Evolutionary conservation across 2,797 vertebrate genomes (phyloP).

Genomic region (Kryptopterus vitreolus): DNA sequence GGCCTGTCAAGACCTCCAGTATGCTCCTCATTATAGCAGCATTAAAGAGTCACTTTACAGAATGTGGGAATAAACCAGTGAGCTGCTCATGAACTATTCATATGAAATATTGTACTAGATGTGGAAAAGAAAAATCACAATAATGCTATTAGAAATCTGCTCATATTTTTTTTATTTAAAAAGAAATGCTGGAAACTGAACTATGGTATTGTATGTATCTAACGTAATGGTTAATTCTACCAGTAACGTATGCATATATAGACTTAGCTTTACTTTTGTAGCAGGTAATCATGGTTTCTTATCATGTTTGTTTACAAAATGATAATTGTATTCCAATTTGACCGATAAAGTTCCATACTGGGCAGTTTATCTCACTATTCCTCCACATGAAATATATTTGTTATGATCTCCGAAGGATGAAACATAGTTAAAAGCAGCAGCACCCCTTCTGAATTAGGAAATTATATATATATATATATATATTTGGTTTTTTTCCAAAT

Average conservation of each 20-base stretch:
- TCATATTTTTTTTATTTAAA: not conserved
- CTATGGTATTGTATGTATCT: not conserved
- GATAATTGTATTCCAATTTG: too few relatives aligned
- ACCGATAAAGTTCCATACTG: slow-evolving; percentile 4
- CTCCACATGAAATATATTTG: slow-evolving; percentile 27
- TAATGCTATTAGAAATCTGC: not conserved
- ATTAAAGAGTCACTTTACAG: slow-evolving; percentile 23
- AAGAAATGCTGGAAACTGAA: not conserved
- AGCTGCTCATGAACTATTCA: not conserved
- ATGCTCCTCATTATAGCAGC: not conserved
- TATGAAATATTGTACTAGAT: not conserved
- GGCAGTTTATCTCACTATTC: slow-evolving; percentile 26
- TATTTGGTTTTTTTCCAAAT: too few relatives aligned
- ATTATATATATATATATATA: too few relatives aligned
- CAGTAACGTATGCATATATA: not conserved
- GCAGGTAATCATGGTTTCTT: not conserved
- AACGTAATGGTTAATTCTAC: not conserved
- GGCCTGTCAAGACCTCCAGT: not conserved
- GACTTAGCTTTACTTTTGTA: not conserved
- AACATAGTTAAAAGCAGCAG: slow-evolving; percentile 28
- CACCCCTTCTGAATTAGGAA: slow-evolving; percentile 22
- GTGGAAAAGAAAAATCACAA: not conserved
- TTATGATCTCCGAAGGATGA: slow-evolving; percentile 37
- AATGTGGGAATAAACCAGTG: not conserved
- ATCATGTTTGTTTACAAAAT: not conserved